Evolutionary conservation across 1,140 invertebrate genomes (phyloP), one percentile per base, ranked within the genome.

Genomic region (Trialeurodes vaporariorum): DNA sequence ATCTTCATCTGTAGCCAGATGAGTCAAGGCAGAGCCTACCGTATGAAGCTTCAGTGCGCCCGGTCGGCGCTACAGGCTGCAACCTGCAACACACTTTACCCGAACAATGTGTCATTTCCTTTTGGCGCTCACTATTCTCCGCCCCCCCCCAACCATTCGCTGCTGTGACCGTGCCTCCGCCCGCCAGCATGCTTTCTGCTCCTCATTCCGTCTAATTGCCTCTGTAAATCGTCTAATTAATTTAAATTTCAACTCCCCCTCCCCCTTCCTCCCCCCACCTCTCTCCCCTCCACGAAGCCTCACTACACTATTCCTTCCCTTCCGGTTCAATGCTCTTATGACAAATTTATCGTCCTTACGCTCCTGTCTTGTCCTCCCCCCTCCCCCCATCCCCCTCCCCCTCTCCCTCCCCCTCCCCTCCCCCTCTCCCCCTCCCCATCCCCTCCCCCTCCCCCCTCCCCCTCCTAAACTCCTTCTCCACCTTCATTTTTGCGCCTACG

Each of bases 141-240:
- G 34, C 34, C 34, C 5, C 17, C n/a, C 34, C 34, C 17, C 34
- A 49, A 49, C 34, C 5, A 49, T n/a, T 17, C 5, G 34, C 34
- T 17, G 17, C 34, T 17, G 34, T 17, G 34, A 17, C 34, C 5
- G 34, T 17, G 34, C 34, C 5, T 17, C 34, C 5, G 34, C 17
- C 34, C 5, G 34, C 5, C 34, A n/a, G 34, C 34, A 17, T 17
- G 34, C 5, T 5, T 17, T 9, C 34, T 49, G 34, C 34, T 49
- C 34, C 17, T 49, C 34, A 49, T 49, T 49, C 34, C 34, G 34
- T 49, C 34, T 49, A 49, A 49, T 49, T 49, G 34, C 34, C 17
- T 49, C 34, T 49, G 34, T 49, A 49, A 49, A 49, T 49, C 34
- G 34, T 49, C 34, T 49, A 49, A 49, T 49, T 49, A 49, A 49